Evolutionary conservation across 30 jellyfish, hydroid and myxozoan species (phyloP), one percentile per base, ranked within the genome.

Genomic region (Phacellophora camtschatica): DNA sequence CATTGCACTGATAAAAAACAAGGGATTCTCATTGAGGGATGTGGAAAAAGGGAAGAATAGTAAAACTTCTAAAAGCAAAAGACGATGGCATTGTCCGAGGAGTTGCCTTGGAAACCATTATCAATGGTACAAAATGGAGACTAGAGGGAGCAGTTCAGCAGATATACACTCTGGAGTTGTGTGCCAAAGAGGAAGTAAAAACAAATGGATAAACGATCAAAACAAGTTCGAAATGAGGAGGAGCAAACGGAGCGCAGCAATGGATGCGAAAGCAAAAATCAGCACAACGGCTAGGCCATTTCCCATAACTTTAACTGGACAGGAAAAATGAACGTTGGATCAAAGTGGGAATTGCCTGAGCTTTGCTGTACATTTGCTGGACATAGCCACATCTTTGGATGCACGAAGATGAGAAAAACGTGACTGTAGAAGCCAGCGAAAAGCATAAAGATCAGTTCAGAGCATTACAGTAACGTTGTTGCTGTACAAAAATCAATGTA

Each of bases 131-230:
- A 28, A 64, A 64, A 29, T 27, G 67, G 22, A 16, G 84, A 36
- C 34, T 81, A 50, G 92, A 81, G 32, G 35, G 92, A 81, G 92
- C 92, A 29, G 39, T 65, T 1, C 85, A 81, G 51, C 84, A 65
- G 1, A 31, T 63, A 5, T 81, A 10, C 24, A 85, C 85, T 1
- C 12, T 81, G 20, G 92, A 81, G 22, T 11, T 71, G 9, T 19
- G 33, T 31, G 66, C 36, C 1, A 1, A 2, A 5, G 54, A 0
- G 41, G 3, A 33, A n/a, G n/a, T 2, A 22, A 1, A 6, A 3
- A 3, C 4, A 61, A 2, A 3, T 1, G 36, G 42, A 37, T n/a
- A 16, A 33, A n/a, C 13, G 45, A 51, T 28, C 5, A 61, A 34
- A 28, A 11, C n/a, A 28, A 58, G 61, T 13, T 3, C 12, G 1